These are phyloP conservation scores for Phylloscopus whistleri DNA, from an alignment of 2,113 vertebrate genomes.

Conservation along the genomic window DNA sequence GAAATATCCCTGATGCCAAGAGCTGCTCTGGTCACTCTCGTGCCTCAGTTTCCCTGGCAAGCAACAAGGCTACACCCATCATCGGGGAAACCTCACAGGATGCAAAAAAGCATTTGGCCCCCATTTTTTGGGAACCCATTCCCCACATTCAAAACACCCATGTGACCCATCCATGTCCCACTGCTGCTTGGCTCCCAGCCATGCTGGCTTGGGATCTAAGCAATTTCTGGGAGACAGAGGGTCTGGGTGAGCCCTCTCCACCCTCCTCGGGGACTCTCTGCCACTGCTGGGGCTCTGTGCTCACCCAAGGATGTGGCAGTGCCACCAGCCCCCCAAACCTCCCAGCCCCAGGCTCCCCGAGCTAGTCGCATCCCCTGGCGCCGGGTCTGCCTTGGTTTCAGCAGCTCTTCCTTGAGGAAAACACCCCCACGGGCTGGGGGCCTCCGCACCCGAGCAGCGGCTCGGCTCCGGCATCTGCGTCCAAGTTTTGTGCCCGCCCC, in stretches of 20 bases:
- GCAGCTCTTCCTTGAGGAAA: not conserved
- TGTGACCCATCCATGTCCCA: not conserved
- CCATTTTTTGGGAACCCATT: not conserved
- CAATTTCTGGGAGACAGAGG: not conserved
- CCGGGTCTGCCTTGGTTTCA: not conserved
- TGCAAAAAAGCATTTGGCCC: not conserved
- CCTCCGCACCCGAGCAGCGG: not conserved
- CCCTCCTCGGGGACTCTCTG: not conserved
- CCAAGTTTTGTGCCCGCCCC: not conserved
- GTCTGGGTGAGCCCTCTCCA: accelerated
- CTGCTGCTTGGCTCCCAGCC: not conserved
- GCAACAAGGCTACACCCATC: not conserved
- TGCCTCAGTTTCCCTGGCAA: constrained; percentile 11
- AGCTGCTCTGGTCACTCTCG: not conserved
- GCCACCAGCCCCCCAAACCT: not conserved
- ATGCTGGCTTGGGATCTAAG: not conserved
- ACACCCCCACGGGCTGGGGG: not conserved
- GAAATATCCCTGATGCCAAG: not conserved
- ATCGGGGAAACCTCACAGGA: not conserved
- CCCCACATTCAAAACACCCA: not conserved
- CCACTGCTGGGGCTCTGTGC: not conserved
- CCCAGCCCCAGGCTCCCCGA: accelerated
- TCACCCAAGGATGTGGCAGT: not conserved
- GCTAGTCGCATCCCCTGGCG: accelerated
- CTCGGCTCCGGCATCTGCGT: not conserved